These are phyloP conservation scores for Mobula birostris DNA, from an alignment of 2,113 vertebrate genomes.

Conservation along the genomic window DNA sequence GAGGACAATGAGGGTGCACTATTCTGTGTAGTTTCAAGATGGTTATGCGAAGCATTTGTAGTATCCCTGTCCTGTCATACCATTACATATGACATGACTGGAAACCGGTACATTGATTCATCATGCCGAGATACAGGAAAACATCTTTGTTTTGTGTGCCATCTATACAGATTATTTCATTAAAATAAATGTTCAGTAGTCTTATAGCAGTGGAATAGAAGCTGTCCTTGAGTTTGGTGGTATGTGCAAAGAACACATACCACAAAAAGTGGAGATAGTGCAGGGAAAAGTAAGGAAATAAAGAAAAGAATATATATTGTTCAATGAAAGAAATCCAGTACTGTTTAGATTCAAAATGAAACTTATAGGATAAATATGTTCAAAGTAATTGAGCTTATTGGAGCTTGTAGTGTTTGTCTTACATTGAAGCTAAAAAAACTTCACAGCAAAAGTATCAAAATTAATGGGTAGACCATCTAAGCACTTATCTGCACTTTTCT, in stretches of 20 bases:
- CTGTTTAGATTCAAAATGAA: background rate
- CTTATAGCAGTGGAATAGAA: no score
- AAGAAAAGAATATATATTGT: background rate
- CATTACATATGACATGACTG: background rate
- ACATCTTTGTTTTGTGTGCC: no score
- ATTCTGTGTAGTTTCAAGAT: background rate
- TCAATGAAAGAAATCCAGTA: background rate
- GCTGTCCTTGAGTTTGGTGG: no score
- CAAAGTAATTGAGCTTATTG: background rate
- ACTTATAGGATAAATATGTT: background rate
- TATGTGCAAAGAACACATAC: no score
- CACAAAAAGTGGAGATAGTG: no score
- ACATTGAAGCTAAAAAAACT: background rate
- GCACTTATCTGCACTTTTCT: background rate
- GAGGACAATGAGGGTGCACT: background rate
- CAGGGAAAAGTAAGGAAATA: background rate
- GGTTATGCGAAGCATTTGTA: no score
- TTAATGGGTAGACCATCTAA: background rate
- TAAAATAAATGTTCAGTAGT: no score
- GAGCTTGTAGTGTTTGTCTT: background rate
- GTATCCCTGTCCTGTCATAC: background rate
- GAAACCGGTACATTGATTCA: no score
- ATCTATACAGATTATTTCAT: no score
- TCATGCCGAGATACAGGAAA: no score
- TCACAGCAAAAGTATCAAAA: background rate